Percentiles rank a stretch among this genome's conserved stretches.
Conservation (phyloP, 37 sponge, comb jelly and placozoan genomes). For the Oopsacas minuta region DNA sequence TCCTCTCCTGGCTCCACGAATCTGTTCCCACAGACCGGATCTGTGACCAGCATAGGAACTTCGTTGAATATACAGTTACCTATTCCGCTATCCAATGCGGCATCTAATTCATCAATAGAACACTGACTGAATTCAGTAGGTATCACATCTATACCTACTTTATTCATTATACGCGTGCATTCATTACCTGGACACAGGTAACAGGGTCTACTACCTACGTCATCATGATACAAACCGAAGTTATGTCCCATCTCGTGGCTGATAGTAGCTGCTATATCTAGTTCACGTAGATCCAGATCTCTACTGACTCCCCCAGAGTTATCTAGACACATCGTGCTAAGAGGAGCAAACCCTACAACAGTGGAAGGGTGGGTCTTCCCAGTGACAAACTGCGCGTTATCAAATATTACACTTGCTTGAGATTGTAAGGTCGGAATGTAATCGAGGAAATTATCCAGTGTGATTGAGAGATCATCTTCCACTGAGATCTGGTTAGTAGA, state of each 20-base stretch:
- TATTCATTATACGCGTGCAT: conserved; percentile 2
- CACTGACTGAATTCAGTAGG: background rate
- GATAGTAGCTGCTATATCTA: background rate
- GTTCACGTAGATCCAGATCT: background rate
- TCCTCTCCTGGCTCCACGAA: conserved; percentile 3
- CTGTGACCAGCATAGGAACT: background rate
- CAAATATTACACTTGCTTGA: background rate
- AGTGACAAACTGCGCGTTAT: background rate
- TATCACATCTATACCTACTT: background rate
- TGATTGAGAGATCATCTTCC: background rate
- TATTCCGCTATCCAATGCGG: background rate
- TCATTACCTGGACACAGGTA: background rate
- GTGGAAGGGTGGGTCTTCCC: background rate
- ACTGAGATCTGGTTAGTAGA: background rate
- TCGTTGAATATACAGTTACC: background rate
- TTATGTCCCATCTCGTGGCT: conserved; percentile 14
- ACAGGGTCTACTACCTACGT: background rate
- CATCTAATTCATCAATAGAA: background rate
- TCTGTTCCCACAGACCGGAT: background rate
- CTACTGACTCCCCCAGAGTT: background rate
- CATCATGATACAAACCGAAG: background rate
- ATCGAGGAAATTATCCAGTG: background rate
- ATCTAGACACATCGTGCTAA: background rate
- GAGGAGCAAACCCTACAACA: background rate
- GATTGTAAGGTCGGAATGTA: background rate